A percentile compares a stretch with the other conserved stretches of the same genome.
phyloP scores from a whole-genome alignment of 2,888 invertebrate species.

The Bhutanitis thaidina region DNA sequence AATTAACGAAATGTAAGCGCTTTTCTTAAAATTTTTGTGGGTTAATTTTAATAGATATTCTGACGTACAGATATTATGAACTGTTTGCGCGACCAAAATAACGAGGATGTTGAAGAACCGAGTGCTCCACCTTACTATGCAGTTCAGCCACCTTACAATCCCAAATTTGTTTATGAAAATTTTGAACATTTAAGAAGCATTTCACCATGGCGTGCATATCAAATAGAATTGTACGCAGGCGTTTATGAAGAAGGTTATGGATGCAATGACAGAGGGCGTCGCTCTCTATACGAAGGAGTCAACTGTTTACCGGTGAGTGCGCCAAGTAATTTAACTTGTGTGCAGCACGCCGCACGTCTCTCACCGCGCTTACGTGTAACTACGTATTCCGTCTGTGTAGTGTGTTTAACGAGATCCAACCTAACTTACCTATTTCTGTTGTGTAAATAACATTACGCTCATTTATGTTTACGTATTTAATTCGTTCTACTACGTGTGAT shows the following conservation, averaged over 20 bases:
- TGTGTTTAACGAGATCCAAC: conserved; percentile 34
- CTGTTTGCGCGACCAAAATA: conserved; percentile 53
- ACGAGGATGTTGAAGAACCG: conserved; percentile 44
- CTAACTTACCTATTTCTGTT: conserved; percentile 22
- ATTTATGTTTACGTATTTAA: conserved; percentile 16
- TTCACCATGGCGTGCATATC: conserved; percentile 37
- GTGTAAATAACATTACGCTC: conserved; percentile 27
- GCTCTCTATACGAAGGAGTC: conserved; percentile 71
- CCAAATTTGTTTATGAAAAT: conserved; percentile 49
- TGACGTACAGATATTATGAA: conserved; percentile 45
- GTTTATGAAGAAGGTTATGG: conserved; percentile 41
- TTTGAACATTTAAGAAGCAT: conserved; percentile 33
- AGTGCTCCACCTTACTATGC: conserved; percentile 55
- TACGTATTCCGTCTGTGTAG: conserved; percentile 31
- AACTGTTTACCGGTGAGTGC: conserved; percentile 70
- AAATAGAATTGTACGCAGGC: conserved; percentile 38
- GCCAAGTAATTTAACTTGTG: conserved; percentile 54
- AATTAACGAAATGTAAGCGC: too few relatives aligned
- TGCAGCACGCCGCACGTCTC: conserved; percentile 48
- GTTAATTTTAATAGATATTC: too few relatives aligned
- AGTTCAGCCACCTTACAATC: conserved; percentile 64
- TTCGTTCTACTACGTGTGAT: conserved; percentile 19
- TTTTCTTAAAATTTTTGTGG: too few relatives aligned
- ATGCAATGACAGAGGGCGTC: conserved; percentile 51
- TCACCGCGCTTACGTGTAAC: conserved; percentile 39